Evolutionary conservation across 2,797 vertebrate genomes (phyloP), one percentile per base, ranked within the genome.

Genomic region (Lerista edwardsae): DNA sequence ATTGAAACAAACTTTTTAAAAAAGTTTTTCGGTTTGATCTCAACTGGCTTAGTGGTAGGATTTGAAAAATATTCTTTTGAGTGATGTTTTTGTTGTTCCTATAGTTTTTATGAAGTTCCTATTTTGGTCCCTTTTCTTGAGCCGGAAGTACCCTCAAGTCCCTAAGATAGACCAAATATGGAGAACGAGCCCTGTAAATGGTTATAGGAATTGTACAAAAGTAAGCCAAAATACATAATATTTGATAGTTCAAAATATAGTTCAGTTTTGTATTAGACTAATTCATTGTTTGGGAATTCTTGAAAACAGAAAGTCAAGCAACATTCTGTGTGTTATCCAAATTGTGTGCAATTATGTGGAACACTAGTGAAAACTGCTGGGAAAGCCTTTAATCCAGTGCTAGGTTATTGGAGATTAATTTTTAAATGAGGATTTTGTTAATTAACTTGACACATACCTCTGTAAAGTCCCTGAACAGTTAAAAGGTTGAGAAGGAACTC

Each of bases 281-380:
- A 82, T 27, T 25, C n/a, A n/a, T n/a, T n/a, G n/a, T 2, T 77
- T 72, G 3, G 59, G 47, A 80, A 59, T 23, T 41, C 25, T 69
- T 75, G 57, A 61, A 78, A 82, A 29, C 39, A 73, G 61, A 65
- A 71, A 65, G 27, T 39, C 34, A 86, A 74, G 71, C 51, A 55
- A 76, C 47, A 51, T 51, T 44, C 44, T 55, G 59, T 65, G 73
- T 68, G 34, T 64, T 86, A 67, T 59, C 80, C 79, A 74, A 78
- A 44, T 79, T 73, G 80, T 21, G 61, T 79, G n/a, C 29, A 59
- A 64, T 73, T 44, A 65, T 14, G 29, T 72, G 36, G 29, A 73
- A 74, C 79, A 64, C 34, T 83, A 79, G 78, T 59, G 71, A 80
- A 78, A 83, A 67, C 27, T 47, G 51, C 83, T 83, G 79, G 75